Evolutionary conservation across 2,888 invertebrate genomes (phyloP).

Genomic region (Lordiphosa andalusiaca): DNA sequence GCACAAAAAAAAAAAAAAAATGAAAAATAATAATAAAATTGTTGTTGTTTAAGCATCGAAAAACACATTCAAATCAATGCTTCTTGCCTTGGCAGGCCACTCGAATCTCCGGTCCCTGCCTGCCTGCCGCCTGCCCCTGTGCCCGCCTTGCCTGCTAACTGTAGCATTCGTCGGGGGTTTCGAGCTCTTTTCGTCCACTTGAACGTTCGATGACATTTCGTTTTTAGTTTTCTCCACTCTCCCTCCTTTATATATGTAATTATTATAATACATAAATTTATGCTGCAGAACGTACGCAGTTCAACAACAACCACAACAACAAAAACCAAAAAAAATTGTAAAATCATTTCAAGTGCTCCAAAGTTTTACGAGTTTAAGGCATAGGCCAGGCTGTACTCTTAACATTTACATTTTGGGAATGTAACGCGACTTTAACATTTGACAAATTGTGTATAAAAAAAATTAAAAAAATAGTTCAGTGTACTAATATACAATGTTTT

Average conservation of each 20-base stretch:
- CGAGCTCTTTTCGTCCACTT: conserved; percentile 51
- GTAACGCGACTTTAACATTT: conserved; percentile 49
- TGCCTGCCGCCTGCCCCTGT: neutral
- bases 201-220: conserved; percentile 78
- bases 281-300: conserved; percentile 29
- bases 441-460: conserved; percentile 22
- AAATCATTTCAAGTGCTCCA: conserved; percentile 52
- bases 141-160: conserved; percentile 7
- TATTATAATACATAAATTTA: conserved; percentile 73
- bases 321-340: conserved; percentile 19
- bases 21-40: conserved; percentile 6
- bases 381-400: conserved; percentile 26
- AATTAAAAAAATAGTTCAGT: conserved; percentile 60
- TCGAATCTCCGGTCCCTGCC: conserved; percentile 24
- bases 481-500: conserved; percentile 40
- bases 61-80: conserved; percentile 60
- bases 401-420: too few relatives aligned
- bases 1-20: conserved; percentile 16
- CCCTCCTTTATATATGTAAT: conserved; percentile 45
- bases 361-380: conserved; percentile 53
- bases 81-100: conserved; percentile 33
- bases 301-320: conserved; percentile 13
- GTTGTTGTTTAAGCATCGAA: conserved; percentile 25
- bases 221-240: conserved; percentile 44
- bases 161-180: conserved; percentile 22